These are phyloP conservation scores for Calonectris borealis DNA, from an alignment of 2,113 vertebrate genomes.

Conservation along the genomic window DNA sequence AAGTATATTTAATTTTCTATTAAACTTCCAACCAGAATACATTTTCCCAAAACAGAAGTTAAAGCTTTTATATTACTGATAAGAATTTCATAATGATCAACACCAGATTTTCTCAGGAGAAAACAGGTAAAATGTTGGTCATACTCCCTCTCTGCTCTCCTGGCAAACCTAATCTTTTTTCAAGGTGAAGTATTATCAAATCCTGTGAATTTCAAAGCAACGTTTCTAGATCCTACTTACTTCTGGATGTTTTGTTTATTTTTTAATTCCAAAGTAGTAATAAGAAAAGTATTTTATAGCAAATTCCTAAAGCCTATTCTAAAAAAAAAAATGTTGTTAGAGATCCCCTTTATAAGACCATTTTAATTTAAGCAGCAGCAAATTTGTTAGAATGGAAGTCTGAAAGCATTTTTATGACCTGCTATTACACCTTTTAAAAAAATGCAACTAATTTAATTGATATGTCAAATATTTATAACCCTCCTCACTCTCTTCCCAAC, in stretches of 20 bases:
- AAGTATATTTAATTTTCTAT: slow-evolving; percentile 75
- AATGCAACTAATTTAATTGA: neutral
- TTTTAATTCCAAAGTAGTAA: slow-evolving; percentile 17
- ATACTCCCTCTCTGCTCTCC: neutral
- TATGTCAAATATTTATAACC: neutral
- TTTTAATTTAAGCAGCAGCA: slow-evolving; percentile 34
- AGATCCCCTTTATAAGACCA: slow-evolving; percentile 16
- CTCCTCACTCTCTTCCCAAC: neutral
- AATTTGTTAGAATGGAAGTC: slow-evolving; percentile 4
- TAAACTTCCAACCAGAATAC: slow-evolving; percentile 65
- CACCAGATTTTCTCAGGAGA: slow-evolving; percentile 13
- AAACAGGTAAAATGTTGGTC: neutral
- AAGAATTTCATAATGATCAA: slow-evolving; percentile 47
- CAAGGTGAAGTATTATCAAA: neutral
- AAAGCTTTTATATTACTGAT: slow-evolving; percentile 26
- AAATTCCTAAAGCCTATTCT: slow-evolving; percentile 30
- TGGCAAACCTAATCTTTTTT: neutral
- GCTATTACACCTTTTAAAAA: slow-evolving; percentile 6
- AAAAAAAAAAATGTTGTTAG: neutral
- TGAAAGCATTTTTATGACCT: neutral
- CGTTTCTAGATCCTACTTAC: neutral
- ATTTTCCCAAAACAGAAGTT: slow-evolving; percentile 42
- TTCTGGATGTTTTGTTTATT: neutral
- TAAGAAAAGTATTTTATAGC: slow-evolving; percentile 52
- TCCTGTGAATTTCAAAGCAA: slow-evolving; percentile 28